Evolutionary conservation across 1,140 invertebrate genomes (phyloP), one percentile per base, ranked within the genome.

Genomic region (Thrips palmi): DNA sequence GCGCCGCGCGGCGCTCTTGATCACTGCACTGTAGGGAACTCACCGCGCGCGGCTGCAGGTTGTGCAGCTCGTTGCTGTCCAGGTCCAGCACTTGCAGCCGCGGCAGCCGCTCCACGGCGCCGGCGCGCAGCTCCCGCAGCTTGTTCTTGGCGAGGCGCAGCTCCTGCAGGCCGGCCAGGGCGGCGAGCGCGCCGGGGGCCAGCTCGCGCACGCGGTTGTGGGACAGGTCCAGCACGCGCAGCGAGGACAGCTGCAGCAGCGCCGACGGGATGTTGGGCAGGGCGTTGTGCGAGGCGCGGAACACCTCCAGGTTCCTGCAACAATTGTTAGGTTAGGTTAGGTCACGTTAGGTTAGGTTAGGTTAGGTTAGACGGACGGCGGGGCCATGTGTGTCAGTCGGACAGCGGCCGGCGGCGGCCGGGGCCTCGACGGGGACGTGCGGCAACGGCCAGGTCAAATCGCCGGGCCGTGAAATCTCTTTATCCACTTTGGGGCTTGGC

Each of bases 201-300:
- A 83, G 58, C 38, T 64, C 58, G 41, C 72, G 71, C n/a, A 87
- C 63, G 42, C 77, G 68, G 58, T 89, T 91, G 50, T 72, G 72
- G 49, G 77, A 80, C 31, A 86, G 56, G 53, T 86, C 81, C 12
- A 91, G 59, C 29, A 68, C 57, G 50, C 71, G 64, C 11, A 87
- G 55, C 37, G 68, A 67, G 15, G 67, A 64, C 37, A 85, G 59
- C 41, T 68, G 67, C 29, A 71, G 68, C 37, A 87, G 55, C 23
- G 74, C 73, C 29, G 63, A 58, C 3, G 79, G 77, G 39, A 91
- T 64, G 47, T 74, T 66, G 1, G 67, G 64, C 32, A 91, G 53
- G 42, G 68, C 67, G 56, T 89, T 89, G 42, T 79, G 69, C 4
- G 83, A 82, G 33, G 82, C 64, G 52, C 82, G 74, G 3, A 89